Conservation (phyloP, 2,113 vertebrate species). For the Rhadina sibilatrix region DNA sequence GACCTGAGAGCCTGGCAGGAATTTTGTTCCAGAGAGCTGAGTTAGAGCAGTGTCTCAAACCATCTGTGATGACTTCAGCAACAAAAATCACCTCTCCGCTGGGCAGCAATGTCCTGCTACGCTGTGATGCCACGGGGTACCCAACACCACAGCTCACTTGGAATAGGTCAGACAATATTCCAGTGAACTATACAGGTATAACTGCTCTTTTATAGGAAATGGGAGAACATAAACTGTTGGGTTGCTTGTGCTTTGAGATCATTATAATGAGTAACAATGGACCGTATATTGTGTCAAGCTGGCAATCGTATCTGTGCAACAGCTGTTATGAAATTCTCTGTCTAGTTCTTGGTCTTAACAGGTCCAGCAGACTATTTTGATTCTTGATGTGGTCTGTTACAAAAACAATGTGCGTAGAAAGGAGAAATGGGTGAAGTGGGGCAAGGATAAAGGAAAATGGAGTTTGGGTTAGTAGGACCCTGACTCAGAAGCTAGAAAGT, state of each 20-base stretch:
- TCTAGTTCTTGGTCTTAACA: neutral
- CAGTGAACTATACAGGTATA: conserved; percentile 88
- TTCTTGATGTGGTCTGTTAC: neutral
- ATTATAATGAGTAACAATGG: neutral
- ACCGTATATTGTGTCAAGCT: neutral
- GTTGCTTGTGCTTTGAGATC: neutral
- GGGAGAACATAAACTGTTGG: neutral
- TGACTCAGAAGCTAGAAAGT: neutral
- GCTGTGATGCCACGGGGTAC: conserved; percentile 88
- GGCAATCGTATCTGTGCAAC: neutral
- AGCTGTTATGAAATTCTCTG: neutral
- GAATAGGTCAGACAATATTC: conserved; percentile 76
- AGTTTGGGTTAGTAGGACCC: neutral
- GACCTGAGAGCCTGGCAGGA: conserved; percentile 85
- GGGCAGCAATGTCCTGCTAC: conserved; percentile 91
- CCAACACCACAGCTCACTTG: conserved; percentile 89
- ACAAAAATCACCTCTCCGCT: conserved; percentile 90
- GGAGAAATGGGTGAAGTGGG: neutral
- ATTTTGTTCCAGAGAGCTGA: conserved; percentile 88
- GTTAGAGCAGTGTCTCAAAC: conserved; percentile 89
- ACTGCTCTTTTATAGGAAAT: neutral
- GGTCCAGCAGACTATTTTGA: neutral
- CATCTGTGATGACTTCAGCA: conserved; percentile 90
- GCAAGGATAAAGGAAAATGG: neutral
- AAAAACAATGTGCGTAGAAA: neutral